Conservation (phyloP, 2,113 vertebrate species). For the Megalops atlanticus region DNA sequence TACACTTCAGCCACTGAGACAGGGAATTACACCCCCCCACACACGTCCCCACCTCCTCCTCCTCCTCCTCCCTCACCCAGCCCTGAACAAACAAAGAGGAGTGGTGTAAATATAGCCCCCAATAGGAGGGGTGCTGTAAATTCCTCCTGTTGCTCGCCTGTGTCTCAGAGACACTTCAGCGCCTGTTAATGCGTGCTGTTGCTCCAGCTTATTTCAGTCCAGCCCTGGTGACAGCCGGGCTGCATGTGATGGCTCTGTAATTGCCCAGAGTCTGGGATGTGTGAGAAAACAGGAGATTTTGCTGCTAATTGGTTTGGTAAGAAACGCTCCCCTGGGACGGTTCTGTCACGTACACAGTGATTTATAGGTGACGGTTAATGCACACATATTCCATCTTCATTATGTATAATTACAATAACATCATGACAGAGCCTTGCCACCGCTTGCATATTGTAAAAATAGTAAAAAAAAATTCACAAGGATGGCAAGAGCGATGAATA, state of each 20-base stretch:
- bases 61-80: not conserved
- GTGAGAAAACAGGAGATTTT: not conserved
- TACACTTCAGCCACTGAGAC: too few species aligned
- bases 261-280: not conserved
- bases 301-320: slow-evolving; percentile 18
- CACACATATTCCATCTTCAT: not conserved
- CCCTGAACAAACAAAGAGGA: not conserved
- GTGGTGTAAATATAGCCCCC: not conserved
- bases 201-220: not conserved
- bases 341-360: not conserved
- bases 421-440: not conserved
- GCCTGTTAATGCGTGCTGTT: not conserved
- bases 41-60: not conserved
- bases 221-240: not conserved
- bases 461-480: too few species aligned
- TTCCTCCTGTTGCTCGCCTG: not conserved
- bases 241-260: not conserved
- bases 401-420: not conserved
- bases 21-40: not conserved
- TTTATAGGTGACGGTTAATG: not conserved
- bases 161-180: not conserved
- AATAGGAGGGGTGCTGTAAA: not conserved
- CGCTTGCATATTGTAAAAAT: too few species aligned
- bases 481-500: too few species aligned
- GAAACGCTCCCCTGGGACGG: not conserved